Percentiles rank a stretch among this genome's conserved stretches.
Evolutionary conservation across 2,113 vertebrate species (phyloP).

Genomic region (Sorex fumeus): DNA sequence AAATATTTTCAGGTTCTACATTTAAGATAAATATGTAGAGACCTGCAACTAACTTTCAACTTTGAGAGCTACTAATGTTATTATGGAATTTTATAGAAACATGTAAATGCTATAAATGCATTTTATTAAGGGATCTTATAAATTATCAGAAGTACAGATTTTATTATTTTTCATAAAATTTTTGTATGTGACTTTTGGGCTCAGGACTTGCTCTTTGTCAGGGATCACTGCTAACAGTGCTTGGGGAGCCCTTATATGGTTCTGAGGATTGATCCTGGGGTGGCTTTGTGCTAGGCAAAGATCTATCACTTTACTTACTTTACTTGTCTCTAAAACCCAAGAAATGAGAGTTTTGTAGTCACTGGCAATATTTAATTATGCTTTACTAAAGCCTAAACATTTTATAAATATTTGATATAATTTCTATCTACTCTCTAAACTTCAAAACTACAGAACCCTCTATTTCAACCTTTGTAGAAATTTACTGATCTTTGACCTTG

Average conservation of each 20-base stretch:
- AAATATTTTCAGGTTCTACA: constrained; percentile 48
- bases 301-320: too few relatives aligned
- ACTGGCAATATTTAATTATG: constrained; percentile 33
- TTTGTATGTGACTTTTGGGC: too few relatives aligned
- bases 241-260: too few relatives aligned
- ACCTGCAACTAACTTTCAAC: constrained; percentile 30
- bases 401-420: constrained; percentile 33
- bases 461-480: background rate
- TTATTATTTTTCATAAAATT: too few relatives aligned
- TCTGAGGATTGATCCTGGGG: too few relatives aligned
- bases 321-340: background rate
- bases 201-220: too few relatives aligned
- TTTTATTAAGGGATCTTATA: background rate
- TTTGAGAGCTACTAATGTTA: too few relatives aligned
- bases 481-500: background rate
- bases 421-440: background rate
- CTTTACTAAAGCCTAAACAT: constrained; percentile 37
- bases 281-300: too few relatives aligned
- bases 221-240: too few relatives aligned
- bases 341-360: constrained; percentile 36
- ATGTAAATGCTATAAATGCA: background rate
- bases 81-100: constrained; percentile 51
- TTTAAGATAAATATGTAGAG: constrained; percentile 54
- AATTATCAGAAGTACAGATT: background rate
- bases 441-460: background rate